Percentiles rank a stretch among this genome's conserved stretches.
These are phyloP conservation scores for Petrolisthes manimaculis DNA, from an alignment of 2,888 invertebrate species.

Conservation along the genomic window DNA sequence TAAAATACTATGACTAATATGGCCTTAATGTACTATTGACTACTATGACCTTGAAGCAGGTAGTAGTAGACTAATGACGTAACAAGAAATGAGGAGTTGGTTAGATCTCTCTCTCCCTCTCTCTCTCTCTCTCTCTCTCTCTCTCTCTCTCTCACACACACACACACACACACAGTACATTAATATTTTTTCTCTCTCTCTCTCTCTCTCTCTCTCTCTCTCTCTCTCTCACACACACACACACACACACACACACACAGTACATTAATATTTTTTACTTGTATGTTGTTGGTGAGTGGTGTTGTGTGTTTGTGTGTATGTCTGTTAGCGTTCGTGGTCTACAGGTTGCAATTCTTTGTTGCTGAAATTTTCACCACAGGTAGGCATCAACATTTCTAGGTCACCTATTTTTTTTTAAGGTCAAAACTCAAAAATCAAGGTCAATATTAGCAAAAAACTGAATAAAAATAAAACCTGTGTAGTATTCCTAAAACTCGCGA, in stretches of 20 bases:
- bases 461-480: not conserved
- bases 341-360: no score
- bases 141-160: not conserved
- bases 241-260: not conserved
- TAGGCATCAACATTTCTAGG: not conserved
- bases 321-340: no score
- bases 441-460: not conserved
- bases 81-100: not conserved
- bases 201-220: slow-evolving; percentile 1
- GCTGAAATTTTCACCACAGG: not conserved
- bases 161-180: not conserved
- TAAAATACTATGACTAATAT: no score
- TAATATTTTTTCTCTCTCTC: not conserved
- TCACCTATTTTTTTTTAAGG: no score
- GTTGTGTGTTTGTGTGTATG: no score
- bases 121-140: not conserved
- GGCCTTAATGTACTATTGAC: no score
- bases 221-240: not conserved
- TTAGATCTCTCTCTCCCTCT: not conserved
- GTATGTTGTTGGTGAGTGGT: no score
- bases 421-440: not conserved
- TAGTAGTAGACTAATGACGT: no score
- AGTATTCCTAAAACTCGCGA: not conserved
- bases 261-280: not conserved
- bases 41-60: no score